Evolutionary conservation across 2,797 vertebrate genomes (phyloP).

Genomic region (Esox masquinongy): DNA sequence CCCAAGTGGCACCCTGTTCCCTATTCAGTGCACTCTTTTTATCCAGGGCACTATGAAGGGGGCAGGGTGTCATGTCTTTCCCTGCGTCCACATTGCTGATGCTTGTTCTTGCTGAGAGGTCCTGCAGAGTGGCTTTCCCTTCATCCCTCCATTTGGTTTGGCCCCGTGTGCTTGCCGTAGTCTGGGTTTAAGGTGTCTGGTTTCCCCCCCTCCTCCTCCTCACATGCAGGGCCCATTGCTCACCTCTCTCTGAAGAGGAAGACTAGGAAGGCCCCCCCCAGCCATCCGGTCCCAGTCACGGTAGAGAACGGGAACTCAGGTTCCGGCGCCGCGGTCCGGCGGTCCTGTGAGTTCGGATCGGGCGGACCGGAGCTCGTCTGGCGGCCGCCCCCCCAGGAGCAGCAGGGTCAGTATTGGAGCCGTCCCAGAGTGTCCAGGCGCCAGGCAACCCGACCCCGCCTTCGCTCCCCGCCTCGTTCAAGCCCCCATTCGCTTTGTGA

Average conservation of each 20-base stretch:
- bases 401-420: conserved; percentile 69
- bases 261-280: conserved; percentile 57
- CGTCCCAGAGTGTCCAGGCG: neutral
- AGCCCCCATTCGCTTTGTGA: neutral
- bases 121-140: neutral
- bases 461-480: neutral
- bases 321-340: conserved; percentile 52
- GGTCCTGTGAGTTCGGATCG: conserved; percentile 81
- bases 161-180: neutral
- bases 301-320: conserved; percentile 80
- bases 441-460: neutral
- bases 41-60: neutral
- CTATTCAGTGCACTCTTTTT: neutral
- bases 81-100: neutral
- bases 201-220: conserved; percentile 9
- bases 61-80: neutral
- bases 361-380: conserved; percentile 77
- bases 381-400: conserved; percentile 80
- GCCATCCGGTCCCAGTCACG: conserved; percentile 35
- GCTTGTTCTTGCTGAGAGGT: neutral
- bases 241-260: conserved; percentile 85
- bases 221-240: conserved; percentile 62
- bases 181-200: conserved; percentile 20
- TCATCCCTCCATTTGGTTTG: neutral
- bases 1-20: neutral